These are phyloP conservation scores for Psittacula cyanocephala DNA, from an alignment of 2,113 vertebrate species.

Conservation along the genomic window DNA sequence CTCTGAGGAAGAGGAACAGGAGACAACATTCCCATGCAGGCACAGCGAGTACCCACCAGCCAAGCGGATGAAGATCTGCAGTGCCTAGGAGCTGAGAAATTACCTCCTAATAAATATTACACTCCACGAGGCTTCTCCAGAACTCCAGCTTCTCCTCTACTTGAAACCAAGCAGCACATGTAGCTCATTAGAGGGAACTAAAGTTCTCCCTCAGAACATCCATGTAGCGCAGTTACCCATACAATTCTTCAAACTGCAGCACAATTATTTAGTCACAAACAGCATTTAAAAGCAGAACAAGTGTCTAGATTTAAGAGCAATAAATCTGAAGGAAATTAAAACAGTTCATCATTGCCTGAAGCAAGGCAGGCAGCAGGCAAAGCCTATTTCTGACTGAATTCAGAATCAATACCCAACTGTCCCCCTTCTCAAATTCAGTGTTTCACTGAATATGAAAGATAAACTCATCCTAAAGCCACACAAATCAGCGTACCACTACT, in stretches of 20 bases:
- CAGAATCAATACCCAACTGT: background rate
- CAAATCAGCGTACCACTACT: accelerated
- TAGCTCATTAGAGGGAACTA: background rate
- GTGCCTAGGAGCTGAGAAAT: background rate
- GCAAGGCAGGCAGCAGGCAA: background rate
- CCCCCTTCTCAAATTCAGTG: background rate
- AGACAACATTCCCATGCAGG: background rate
- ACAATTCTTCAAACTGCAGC: background rate
- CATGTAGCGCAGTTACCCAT: background rate
- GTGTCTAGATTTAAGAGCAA: background rate
- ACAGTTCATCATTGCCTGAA: background rate
- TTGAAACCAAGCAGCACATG: background rate
- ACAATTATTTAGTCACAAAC: background rate
- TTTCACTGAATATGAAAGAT: background rate
- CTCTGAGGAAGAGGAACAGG: background rate
- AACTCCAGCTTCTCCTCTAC: background rate
- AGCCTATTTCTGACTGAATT: background rate
- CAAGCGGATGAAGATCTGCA: background rate
- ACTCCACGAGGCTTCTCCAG: background rate
- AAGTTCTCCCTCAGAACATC: background rate
- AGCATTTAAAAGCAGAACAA: background rate
- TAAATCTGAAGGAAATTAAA: background rate
- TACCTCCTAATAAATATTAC: background rate
- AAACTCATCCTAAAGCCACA: background rate
- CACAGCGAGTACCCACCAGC: background rate